Percentiles rank a stretch among this genome's conserved stretches.
These are phyloP conservation scores for Jaculus jaculus DNA, from an alignment of 2,113 vertebrate species.

Conservation along the genomic window DNA sequence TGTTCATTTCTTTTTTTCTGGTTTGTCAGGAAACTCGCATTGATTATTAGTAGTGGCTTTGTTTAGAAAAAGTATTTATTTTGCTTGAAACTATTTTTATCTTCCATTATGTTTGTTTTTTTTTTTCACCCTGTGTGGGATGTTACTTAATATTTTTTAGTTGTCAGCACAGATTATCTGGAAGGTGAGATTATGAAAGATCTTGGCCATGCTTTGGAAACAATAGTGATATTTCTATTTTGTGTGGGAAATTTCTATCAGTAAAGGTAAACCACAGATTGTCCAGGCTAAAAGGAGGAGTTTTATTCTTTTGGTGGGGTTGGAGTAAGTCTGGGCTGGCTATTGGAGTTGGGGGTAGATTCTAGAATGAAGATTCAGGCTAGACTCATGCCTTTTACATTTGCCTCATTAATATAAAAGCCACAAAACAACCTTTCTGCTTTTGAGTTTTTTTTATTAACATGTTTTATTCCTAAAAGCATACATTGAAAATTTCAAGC, in stretches of 20 bases:
- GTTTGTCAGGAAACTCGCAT: not conserved
- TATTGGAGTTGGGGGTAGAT: not conserved
- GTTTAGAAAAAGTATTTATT: not conserved
- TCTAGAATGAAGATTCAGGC: not conserved
- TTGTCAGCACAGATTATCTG: slow-evolving; percentile 30
- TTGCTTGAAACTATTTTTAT: slow-evolving; percentile 35
- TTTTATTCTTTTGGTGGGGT: not conserved
- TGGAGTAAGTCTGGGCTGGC: not conserved
- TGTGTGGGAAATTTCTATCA: slow-evolving; percentile 30
- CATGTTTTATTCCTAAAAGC: not conserved
- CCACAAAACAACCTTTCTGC: not conserved
- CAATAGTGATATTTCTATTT: not conserved
- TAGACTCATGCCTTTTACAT: not conserved
- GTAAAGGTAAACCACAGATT: not conserved
- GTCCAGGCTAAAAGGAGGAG: not conserved
- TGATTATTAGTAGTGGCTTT: not conserved
- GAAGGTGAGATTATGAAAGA: not conserved
- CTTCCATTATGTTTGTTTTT: not conserved
- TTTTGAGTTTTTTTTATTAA: not conserved
- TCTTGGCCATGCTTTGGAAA: slow-evolving; percentile 35
- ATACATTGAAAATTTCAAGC: not conserved
- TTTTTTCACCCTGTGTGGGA: not conserved
- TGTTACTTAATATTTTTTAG: not conserved
- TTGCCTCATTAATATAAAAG: not conserved
- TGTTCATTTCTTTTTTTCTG: not conserved